Conservation (phyloP, 2,888 invertebrate genomes). For the Beris morrisii region DNA sequence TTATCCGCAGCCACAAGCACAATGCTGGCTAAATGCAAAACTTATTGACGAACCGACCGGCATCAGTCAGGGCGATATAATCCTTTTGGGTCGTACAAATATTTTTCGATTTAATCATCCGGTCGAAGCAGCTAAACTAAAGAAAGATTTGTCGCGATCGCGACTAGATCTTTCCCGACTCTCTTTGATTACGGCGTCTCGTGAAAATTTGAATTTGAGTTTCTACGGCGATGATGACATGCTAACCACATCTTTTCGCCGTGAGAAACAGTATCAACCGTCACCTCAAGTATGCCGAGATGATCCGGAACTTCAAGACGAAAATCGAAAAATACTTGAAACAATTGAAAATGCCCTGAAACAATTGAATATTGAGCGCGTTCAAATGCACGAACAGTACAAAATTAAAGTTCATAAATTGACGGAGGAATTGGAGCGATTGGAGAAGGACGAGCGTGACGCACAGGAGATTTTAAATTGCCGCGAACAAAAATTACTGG, state of each 20-base stretch:
- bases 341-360: conserved; percentile 70
- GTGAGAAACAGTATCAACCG: conserved; percentile 54
- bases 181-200: conserved; percentile 74
- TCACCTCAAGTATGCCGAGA: conserved; percentile 57
- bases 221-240: conserved; percentile 52
- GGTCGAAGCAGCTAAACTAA: conserved; percentile 80
- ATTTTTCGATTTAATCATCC: conserved; percentile 90
- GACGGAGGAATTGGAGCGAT: conserved; percentile 58
- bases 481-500: conserved; percentile 58
- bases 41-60: conserved; percentile 76
- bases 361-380: conserved; percentile 58
- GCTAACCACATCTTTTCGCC: conserved; percentile 47
- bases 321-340: conserved; percentile 68
- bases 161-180: conserved; percentile 77
- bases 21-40: conserved; percentile 82
- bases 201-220: conserved; percentile 64
- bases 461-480: conserved; percentile 61
- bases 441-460: conserved; percentile 59
- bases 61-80: conserved; percentile 79
- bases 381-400: conserved; percentile 57
- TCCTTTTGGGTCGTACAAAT: conserved; percentile 75
- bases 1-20: conserved; percentile 70
- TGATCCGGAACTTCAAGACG: conserved; percentile 65
- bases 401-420: conserved; percentile 53
- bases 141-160: conserved; percentile 72